A percentile compares a stretch with the other conserved stretches of the same genome.
These are phyloP conservation scores for Rhinoptilus africanus DNA, from an alignment of 2,113 vertebrate genomes.

Conservation along the genomic window DNA sequence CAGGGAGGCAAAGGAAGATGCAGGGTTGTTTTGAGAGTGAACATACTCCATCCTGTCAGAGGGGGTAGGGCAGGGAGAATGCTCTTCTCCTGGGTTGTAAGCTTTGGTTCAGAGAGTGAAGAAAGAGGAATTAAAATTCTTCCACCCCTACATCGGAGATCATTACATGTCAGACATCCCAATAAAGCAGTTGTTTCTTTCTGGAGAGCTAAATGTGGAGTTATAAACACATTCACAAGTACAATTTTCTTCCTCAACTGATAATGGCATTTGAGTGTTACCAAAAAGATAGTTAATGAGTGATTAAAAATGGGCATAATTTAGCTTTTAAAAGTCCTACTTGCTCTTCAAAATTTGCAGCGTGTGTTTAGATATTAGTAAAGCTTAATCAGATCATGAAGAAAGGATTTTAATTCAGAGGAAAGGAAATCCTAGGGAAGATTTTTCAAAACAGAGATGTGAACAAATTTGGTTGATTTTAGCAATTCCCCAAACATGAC, in stretches of 20 bases:
- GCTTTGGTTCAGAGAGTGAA: background rate
- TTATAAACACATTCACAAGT: background rate
- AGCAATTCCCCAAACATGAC: background rate
- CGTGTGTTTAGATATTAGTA: background rate
- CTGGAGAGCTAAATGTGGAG: background rate
- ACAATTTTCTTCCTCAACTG: background rate
- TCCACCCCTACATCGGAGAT: background rate
- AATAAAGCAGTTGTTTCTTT: background rate
- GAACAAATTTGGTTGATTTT: background rate
- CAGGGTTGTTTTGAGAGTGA: background rate
- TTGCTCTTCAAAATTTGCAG: background rate
- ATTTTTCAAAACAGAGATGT: background rate
- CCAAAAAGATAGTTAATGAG: background rate
- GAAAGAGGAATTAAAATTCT: background rate
- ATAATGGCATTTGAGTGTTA: background rate
- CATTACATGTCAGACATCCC: background rate
- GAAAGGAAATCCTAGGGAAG: background rate
- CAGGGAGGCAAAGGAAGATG: background rate
- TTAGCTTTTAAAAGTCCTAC: background rate
- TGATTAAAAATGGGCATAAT: background rate
- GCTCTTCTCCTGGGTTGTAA: background rate
- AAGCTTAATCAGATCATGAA: background rate
- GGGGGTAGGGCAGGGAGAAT: background rate
- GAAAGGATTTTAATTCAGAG: background rate
- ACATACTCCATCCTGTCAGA: background rate